Conservation (phyloP, 2,888 invertebrate species). For the Onchidella celtica region DNA sequence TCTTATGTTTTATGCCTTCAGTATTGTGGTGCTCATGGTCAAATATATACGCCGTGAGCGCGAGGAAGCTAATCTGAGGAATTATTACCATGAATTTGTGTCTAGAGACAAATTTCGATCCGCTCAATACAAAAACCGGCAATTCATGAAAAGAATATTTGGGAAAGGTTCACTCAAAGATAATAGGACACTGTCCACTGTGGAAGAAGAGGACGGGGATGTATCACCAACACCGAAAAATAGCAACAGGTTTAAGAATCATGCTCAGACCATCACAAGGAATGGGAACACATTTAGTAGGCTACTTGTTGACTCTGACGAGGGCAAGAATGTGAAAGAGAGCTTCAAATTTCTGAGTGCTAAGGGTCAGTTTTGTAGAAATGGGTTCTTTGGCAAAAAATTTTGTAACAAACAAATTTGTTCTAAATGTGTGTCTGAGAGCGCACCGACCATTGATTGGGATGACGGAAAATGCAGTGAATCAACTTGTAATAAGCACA, state of each 20-base stretch:
- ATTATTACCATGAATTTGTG: slow-evolving; percentile 68
- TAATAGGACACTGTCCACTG: neutral
- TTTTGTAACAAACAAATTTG: slow-evolving; percentile 49
- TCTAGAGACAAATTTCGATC: slow-evolving; percentile 52
- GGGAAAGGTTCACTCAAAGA: slow-evolving; percentile 1
- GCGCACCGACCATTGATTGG: slow-evolving; percentile 48
- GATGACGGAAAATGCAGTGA: slow-evolving; percentile 20
- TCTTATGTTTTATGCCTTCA: slow-evolving; percentile 69
- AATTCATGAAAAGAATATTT: slow-evolving; percentile 45
- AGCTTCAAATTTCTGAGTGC: slow-evolving; percentile 48
- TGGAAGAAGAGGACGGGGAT: slow-evolving; percentile 7
- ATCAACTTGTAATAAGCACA: neutral
- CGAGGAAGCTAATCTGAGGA: slow-evolving; percentile 65
- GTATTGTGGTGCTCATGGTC: slow-evolving; percentile 70
- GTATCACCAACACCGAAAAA: neutral
- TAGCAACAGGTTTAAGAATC: slow-evolving; percentile 5
- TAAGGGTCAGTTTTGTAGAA: slow-evolving; percentile 46
- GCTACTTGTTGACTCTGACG: slow-evolving; percentile 30
- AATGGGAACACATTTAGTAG: slow-evolving; percentile 41
- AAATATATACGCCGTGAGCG: slow-evolving; percentile 71
- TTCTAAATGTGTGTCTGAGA: slow-evolving; percentile 46
- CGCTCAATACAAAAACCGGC: slow-evolving; percentile 45
- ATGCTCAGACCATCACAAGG: slow-evolving; percentile 17
- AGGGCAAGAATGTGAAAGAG: slow-evolving; percentile 24
- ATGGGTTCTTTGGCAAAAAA: slow-evolving; percentile 39